Evolutionary conservation across 2,888 invertebrate species (phyloP).

Genomic region (Argyresthia albistria): DNA sequence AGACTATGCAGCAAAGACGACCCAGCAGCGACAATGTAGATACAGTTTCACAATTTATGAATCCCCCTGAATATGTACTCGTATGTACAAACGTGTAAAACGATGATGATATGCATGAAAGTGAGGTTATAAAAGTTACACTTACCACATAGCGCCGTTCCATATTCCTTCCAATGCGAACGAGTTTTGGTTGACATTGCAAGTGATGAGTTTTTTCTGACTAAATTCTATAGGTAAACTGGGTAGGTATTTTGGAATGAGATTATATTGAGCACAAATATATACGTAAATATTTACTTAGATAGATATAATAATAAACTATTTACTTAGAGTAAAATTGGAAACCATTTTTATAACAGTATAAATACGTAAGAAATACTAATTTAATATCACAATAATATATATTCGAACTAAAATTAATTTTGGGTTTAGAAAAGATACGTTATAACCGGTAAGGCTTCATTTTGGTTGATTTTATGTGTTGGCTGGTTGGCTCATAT

Average conservation of each 20-base stretch:
- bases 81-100: not conserved
- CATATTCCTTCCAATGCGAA: conserved; percentile 73
- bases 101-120: not conserved
- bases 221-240: conserved; percentile 38
- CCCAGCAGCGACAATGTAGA: too few relatives aligned
- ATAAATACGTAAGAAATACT: conserved; percentile 19
- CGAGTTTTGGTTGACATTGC: conserved; percentile 67
- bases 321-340: conserved; percentile 55
- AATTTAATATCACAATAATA: conserved; percentile 69
- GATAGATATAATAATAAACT: conserved; percentile 35
- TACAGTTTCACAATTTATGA: not conserved
- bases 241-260: conserved; percentile 60
- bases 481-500: conserved; percentile 65
- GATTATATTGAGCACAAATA: conserved; percentile 69
- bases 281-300: conserved; percentile 43
- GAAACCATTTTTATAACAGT: conserved; percentile 16
- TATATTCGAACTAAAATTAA: conserved; percentile 67
- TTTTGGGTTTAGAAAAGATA: conserved; percentile 53
- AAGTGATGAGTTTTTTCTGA: conserved; percentile 34
- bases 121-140: conserved; percentile 2
- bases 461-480: conserved; percentile 68
- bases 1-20: too few relatives aligned
- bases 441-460: conserved; percentile 71
- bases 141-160: conserved; percentile 70
- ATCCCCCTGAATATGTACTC: not conserved